Percentiles rank a stretch among this genome's conserved stretches.
phyloP scores from a whole-genome alignment of 2,113 vertebrate species.

The Hoplias malabaricus region DNA sequence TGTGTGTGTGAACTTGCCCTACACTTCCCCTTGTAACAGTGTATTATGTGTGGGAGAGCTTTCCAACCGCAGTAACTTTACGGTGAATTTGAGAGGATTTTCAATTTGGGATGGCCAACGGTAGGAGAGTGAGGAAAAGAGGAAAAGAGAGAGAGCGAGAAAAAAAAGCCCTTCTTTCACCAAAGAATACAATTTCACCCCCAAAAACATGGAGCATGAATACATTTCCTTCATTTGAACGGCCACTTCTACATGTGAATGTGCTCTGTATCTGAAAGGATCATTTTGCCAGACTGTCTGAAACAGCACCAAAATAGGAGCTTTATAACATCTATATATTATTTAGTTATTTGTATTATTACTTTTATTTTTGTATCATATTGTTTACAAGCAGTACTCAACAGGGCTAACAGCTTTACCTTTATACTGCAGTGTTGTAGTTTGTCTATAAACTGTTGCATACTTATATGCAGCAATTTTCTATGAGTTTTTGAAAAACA shows the following conservation, averaged over 20 bases:
- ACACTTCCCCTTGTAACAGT: constrained; percentile 11
- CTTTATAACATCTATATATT: too few species aligned
- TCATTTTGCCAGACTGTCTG: not conserved
- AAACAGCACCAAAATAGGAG: not conserved
- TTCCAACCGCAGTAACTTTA: constrained; percentile 27
- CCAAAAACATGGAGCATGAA: constrained; percentile 2
- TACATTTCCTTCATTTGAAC: constrained; percentile 16
- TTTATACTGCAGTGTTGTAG: too few species aligned
- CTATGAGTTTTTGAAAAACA: too few species aligned
- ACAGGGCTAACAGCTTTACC: too few species aligned
- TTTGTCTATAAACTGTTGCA: too few species aligned
- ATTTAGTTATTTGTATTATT: not conserved
- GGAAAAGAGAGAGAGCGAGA: not conserved
- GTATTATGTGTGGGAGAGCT: constrained; percentile 18
- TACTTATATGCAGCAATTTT: too few species aligned
- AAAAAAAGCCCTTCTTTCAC: not conserved
- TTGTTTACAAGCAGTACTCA: too few species aligned
- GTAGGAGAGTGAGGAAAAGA: not conserved
- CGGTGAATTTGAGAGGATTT: constrained; percentile 31
- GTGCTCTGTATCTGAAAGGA: constrained; percentile 8
- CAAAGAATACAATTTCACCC: constrained; percentile 33
- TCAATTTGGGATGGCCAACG: constrained; percentile 27
- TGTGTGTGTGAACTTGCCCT: constrained; percentile 16
- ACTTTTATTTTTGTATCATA: too few species aligned
- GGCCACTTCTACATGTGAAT: not conserved